phyloP scores from a whole-genome alignment of 2,113 vertebrate species.

The Athene noctua region DNA sequence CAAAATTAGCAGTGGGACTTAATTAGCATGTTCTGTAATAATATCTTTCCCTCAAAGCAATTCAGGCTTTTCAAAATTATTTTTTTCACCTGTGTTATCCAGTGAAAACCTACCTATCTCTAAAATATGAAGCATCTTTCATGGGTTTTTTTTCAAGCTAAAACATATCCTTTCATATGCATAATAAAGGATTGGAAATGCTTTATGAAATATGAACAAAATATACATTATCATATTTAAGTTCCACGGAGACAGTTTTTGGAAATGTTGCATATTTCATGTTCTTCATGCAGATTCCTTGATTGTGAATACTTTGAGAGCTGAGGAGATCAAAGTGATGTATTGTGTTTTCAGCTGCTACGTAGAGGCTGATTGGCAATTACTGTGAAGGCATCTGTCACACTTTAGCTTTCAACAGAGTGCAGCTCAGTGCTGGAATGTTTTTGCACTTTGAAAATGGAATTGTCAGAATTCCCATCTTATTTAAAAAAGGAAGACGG shows the following conservation, averaged over 20 bases:
- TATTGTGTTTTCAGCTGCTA: conserved; percentile 75
- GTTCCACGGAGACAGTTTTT: conserved; percentile 48
- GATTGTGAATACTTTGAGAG: conserved; percentile 68
- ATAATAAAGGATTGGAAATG: conserved; percentile 34
- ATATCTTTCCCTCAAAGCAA: conserved; percentile 25
- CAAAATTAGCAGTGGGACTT: conserved; percentile 48
- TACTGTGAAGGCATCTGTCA: conserved; percentile 76
- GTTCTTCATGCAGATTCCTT: conserved; percentile 63
- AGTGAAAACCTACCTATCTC: neutral
- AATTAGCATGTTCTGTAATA: conserved; percentile 23
- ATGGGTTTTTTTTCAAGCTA: conserved; percentile 3
- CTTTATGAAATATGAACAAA: conserved; percentile 55
- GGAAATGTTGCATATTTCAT: conserved; percentile 67
- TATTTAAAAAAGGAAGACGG: conserved; percentile 21
- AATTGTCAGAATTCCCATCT: conserved; percentile 61
- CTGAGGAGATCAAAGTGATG: conserved; percentile 74
- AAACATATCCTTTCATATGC: conserved; percentile 10
- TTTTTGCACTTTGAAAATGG: conserved; percentile 51
- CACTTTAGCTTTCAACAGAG: conserved; percentile 64
- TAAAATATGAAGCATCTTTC: neutral
- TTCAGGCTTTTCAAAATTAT: neutral
- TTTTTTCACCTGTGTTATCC: neutral
- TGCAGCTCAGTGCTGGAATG: conserved; percentile 40
- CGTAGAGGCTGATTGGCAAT: conserved; percentile 68
- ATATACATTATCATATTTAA: conserved; percentile 63